phyloP scores from a whole-genome alignment of 37 sponge, comb jelly and placozoan species.

The Crambe crambe region DNA sequence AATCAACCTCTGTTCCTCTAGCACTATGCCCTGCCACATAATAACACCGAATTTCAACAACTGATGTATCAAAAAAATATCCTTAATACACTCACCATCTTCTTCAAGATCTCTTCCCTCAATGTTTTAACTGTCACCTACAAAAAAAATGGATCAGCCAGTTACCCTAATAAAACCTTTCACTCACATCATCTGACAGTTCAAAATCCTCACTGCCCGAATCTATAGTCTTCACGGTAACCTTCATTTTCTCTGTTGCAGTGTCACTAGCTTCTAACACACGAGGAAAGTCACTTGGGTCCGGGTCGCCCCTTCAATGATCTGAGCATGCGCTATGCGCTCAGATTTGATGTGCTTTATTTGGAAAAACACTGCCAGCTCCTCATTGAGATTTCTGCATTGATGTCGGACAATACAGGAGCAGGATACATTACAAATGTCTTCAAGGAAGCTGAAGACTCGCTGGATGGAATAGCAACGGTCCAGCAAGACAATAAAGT shows the following conservation, averaged over 20 bases:
- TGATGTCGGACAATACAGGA: not conserved
- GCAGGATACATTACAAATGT: conserved; percentile 23
- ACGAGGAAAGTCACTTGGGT: no score
- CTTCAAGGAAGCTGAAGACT: conserved; percentile 52
- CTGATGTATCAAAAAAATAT: not conserved
- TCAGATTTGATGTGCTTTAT: no score
- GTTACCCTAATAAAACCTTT: not conserved
- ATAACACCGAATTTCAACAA: not conserved
- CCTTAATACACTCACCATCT: conserved; percentile 31
- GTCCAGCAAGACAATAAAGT: conserved; percentile 75
- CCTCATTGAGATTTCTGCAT: not conserved
- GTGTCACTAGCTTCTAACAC: no score
- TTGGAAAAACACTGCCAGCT: no score
- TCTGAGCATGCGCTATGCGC: not conserved
- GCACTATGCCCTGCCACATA: conserved; percentile 25
- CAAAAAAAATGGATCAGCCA: not conserved
- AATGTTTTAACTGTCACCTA: conserved; percentile 42
- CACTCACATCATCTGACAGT: conserved; percentile 34
- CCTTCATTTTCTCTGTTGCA: conserved; percentile 44
- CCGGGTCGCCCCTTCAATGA: not conserved
- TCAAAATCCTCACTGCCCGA: conserved; percentile 33
- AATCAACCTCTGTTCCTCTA: conserved; percentile 41
- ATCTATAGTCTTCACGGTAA: conserved; percentile 59
- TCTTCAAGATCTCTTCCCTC: conserved; percentile 30
- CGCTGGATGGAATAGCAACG: conserved; percentile 57